Conservation (phyloP, 2,888 invertebrate genomes). For the Calliphora vomitoria region DNA sequence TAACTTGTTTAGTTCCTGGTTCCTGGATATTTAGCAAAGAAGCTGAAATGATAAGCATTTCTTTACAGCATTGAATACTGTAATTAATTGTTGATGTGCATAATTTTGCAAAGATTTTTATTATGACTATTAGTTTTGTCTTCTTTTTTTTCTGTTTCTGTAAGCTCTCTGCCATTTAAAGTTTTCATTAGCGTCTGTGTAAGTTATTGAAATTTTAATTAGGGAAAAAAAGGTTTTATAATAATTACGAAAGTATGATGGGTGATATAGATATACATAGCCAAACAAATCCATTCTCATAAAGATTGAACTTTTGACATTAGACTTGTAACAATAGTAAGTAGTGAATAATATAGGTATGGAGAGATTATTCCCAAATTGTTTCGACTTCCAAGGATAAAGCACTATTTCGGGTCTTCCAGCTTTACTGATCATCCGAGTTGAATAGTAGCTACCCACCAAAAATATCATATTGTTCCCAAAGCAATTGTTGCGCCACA, state of each 20-base stretch:
- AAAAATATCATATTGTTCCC: too few relatives aligned
- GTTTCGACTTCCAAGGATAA: too few relatives aligned
- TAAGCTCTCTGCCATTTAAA: background rate
- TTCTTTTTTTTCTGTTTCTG: background rate
- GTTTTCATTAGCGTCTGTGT: background rate
- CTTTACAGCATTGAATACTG: background rate
- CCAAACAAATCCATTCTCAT: too few relatives aligned
- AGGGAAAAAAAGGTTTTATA: background rate
- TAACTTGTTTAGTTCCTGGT: conserved; percentile 7
- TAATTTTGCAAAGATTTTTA: conserved; percentile 46
- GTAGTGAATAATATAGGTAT: too few relatives aligned
- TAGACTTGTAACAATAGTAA: too few relatives aligned
- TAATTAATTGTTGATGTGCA: conserved; percentile 43
- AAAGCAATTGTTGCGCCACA: too few relatives aligned
- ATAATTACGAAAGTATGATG: background rate
- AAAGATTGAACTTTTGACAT: too few relatives aligned
- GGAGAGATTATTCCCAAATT: too few relatives aligned
- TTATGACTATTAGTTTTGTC: background rate
- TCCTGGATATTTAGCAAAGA: conserved; percentile 1
- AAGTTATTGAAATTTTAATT: conserved; percentile 26
- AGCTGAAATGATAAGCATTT: background rate
- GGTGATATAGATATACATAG: too few relatives aligned
- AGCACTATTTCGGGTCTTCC: too few relatives aligned
- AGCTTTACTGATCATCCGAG: too few relatives aligned
- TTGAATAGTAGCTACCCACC: too few relatives aligned